A percentile compares a stretch with the other conserved stretches of the same genome.
Evolutionary conservation across 1,140 invertebrate species (phyloP).

Genomic region (Trichonephila clavipes): DNA sequence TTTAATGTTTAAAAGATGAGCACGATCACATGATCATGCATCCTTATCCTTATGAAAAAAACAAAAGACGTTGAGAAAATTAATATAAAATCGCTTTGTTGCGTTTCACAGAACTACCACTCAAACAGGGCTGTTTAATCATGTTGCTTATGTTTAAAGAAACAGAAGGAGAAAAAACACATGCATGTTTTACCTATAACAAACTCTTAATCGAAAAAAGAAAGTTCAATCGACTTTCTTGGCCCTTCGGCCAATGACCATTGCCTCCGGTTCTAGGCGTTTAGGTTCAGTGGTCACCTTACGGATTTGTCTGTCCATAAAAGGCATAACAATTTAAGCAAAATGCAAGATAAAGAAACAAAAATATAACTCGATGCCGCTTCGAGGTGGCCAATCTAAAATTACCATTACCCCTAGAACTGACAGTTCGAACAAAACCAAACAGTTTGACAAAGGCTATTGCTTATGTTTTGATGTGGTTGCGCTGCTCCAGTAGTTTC

Average conservation of each 20-base stretch:
- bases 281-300: conserved; percentile 63
- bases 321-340: neutral
- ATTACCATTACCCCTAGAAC: neutral
- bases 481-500: conserved; percentile 48
- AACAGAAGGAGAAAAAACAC: neutral
- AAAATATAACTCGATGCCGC: conserved; percentile 20
- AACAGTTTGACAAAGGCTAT: conserved; percentile 1
- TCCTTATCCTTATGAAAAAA: too few species aligned
- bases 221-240: conserved; percentile 20
- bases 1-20: too few species aligned
- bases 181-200: neutral
- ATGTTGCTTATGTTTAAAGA: too few species aligned
- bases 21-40: too few species aligned
- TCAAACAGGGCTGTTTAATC: too few species aligned
- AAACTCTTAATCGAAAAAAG: neutral
- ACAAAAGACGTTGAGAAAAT: too few species aligned
- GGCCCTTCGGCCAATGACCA: conserved; percentile 46
- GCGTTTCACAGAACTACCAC: too few species aligned
- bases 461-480: conserved; percentile 33
- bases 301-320: conserved; percentile 39
- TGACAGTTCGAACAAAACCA: conserved; percentile 45
- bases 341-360: neutral
- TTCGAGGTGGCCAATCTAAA: neutral
- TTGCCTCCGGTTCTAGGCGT: conserved; percentile 1
- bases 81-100: too few species aligned